Evolutionary conservation across 2,888 invertebrate genomes (phyloP), one percentile per base, ranked within the genome.

Genomic region (Drosophila recens): DNA sequence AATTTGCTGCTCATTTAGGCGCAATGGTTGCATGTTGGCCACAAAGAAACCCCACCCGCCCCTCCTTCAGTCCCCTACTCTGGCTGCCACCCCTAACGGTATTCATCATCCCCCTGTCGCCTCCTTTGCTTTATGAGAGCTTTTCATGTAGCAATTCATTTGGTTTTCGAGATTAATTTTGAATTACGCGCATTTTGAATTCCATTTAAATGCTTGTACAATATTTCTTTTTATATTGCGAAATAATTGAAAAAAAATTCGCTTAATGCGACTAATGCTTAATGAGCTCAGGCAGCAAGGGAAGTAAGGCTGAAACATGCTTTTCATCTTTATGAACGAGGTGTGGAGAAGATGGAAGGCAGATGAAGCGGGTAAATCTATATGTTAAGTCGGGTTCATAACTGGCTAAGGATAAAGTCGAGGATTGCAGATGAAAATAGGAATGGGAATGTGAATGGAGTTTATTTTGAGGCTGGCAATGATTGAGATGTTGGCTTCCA

Each of bases 101-200:
- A 34, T 51, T 8, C 15, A 9, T 1, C 38, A n/a, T 30, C 15
- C 43, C 27, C 9, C 8, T 27, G 27, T 8, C 27, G 27, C 1
- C 57, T 23, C 15, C 61, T 48, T 48, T 10, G 27, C 33, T 10
- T 5, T 9, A 34, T 45, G 13, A 49, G 20, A 46, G 76, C 67
- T 71, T 77, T 78, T 76, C 72, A 76, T 79, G 72, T 81, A 33
- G 82, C 72, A 72, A 65, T 82, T 86, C 86, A 82, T 80, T 71
- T 78, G 80, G 78, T 75, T 80, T 82, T 67, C 65, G 75, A 82
- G 89, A 85, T 85, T 85, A 85, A 85, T 85, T 85, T 83, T 85
- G 86, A 87, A 84, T 84, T 88, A 82, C 80, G 85, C 82, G 83
- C 78, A 58, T 80, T 87, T 76, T 84, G 89, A 86, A 88, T 86